Conservation (phyloP, 2,797 vertebrate genomes). For the Dipus sagitta region DNA sequence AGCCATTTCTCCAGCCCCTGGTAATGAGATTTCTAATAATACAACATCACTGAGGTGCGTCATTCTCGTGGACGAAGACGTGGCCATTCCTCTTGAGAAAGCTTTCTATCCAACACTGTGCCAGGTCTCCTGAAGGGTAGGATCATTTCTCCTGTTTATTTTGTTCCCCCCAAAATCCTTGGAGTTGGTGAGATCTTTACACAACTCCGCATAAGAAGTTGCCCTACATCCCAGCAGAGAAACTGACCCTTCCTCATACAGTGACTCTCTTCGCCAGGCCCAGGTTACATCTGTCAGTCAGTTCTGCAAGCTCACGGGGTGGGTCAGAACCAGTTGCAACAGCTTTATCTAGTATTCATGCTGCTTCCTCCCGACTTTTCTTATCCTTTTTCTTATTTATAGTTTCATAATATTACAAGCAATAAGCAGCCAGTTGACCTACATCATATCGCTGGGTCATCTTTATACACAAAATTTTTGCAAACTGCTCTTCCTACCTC, state of each 20-base stretch:
- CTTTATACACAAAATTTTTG: neutral
- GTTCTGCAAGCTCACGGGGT: neutral
- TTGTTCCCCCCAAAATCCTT: neutral
- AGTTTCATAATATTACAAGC: neutral
- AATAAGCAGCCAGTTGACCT: neutral
- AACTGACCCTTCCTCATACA: neutral
- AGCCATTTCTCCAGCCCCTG: neutral
- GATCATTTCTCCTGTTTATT: neutral
- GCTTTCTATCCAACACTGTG: neutral
- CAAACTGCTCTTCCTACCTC: neutral
- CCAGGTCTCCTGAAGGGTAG: neutral
- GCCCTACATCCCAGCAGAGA: neutral
- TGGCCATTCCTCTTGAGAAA: neutral
- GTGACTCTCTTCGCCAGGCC: neutral
- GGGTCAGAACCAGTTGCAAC: neutral
- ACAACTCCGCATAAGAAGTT: neutral
- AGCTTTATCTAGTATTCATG: neutral
- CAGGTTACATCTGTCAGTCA: neutral
- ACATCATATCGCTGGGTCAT: neutral
- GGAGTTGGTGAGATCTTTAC: neutral
- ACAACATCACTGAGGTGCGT: neutral
- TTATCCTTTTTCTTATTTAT: neutral
- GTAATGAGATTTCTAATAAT: neutral
- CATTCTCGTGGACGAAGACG: neutral
- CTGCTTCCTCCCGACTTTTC: neutral